These are phyloP conservation scores for Ageneiosus marmoratus DNA, from an alignment of 2,113 vertebrate genomes.

Conservation along the genomic window DNA sequence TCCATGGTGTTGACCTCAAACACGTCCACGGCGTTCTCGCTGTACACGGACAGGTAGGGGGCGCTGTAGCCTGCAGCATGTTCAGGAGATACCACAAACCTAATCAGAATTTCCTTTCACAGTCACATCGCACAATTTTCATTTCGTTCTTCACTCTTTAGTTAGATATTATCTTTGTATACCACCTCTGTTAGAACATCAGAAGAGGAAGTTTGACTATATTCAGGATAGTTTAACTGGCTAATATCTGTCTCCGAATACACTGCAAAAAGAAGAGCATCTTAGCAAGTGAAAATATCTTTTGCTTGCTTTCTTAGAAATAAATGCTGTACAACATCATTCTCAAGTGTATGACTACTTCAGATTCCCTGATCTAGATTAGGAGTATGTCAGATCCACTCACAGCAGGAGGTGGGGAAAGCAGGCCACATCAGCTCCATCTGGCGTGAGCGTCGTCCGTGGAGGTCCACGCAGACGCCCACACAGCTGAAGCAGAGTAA, in stretches of 20 bases:
- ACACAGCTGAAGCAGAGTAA: conserved; percentile 97
- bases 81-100: neutral
- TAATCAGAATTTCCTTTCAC: neutral
- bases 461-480: conserved; percentile 93
- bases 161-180: neutral
- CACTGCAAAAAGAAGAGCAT: no score
- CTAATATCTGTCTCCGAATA: neutral
- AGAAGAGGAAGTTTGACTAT: no score
- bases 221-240: no score
- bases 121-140: neutral
- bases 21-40: conserved; percentile 94
- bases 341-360: neutral
- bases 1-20: conserved; percentile 98
- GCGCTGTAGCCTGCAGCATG: conserved; percentile 88
- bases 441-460: conserved; percentile 92
- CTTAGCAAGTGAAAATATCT: neutral
- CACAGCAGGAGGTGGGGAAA: conserved; percentile 87
- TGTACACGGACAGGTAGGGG: conserved; percentile 97
- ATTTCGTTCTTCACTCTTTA: neutral
- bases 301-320: neutral
- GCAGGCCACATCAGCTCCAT: conserved; percentile 98
- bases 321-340: neutral
- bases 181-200: no score
- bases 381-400: conserved; percentile 61
- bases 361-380: neutral